Conservation (phyloP, 30 jellyfish, hydroid and myxozoan genomes). For the Turritopsis rubra region DNA sequence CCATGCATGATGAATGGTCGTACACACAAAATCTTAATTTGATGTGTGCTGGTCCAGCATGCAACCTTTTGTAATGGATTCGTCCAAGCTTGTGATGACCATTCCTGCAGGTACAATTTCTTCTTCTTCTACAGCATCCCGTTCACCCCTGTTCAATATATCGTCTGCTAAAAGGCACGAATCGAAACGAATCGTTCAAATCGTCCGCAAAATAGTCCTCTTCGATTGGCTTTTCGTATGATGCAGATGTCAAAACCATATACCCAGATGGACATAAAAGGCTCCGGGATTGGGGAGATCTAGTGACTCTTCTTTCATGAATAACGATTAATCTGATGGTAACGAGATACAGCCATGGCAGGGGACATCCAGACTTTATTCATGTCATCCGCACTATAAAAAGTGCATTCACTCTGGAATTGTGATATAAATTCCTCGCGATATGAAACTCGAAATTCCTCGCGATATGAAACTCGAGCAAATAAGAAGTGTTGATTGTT, state of each 20-base stretch:
- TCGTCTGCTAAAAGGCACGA: not conserved
- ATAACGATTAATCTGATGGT: conserved; percentile 24
- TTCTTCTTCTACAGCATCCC: not conserved
- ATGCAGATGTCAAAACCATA: not conserved
- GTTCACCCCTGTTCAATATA: not conserved
- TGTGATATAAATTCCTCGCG: conserved; percentile 10
- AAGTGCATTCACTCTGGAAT: too few relatives aligned
- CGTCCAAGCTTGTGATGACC: not conserved
- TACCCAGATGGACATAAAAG: conserved; percentile 37
- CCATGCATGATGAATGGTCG: conserved; percentile 14
- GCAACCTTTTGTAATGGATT: conserved; percentile 1
- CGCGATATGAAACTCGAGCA: too few relatives aligned
- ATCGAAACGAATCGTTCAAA: conserved; percentile 26
- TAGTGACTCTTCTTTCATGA: conserved; percentile 19
- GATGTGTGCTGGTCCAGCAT: conserved; percentile 22
- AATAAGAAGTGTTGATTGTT: too few relatives aligned
- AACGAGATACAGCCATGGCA: conserved; percentile 35
- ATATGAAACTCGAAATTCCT: conserved; percentile 21
- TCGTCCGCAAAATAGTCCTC: conserved; percentile 19
- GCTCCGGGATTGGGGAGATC: conserved; percentile 42
- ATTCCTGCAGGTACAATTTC: not conserved
- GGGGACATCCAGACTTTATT: conserved; percentile 42
- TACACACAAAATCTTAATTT: conserved; percentile 13
- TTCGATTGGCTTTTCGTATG: conserved; percentile 12
- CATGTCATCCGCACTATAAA: conserved; percentile 39